Percentiles rank a stretch among this genome's conserved stretches.
Evolutionary conservation across 2,888 invertebrate species (phyloP).

Genomic region (Orchestes rusci): DNA sequence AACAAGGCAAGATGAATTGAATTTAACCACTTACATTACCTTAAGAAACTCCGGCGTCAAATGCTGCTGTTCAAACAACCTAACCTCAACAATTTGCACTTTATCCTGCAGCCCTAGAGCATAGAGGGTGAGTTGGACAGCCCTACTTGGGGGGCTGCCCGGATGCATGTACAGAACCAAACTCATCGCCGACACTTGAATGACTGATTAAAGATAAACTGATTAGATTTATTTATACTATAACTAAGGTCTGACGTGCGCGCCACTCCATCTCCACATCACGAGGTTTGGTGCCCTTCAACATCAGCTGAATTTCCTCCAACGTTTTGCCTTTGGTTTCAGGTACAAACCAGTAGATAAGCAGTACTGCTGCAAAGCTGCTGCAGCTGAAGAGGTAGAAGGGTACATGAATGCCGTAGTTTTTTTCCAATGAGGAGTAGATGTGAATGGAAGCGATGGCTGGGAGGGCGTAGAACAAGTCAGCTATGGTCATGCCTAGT

Average conservation of each 20-base stretch:
- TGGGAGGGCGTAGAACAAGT: slow-evolving; percentile 37
- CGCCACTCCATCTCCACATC: too few relatives aligned
- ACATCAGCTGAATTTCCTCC: too few relatives aligned
- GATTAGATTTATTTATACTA: too few relatives aligned
- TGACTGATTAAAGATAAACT: too few relatives aligned
- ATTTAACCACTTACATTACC: too few relatives aligned
- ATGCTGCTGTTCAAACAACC: slow-evolving; percentile 1
- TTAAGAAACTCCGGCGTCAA: slow-evolving; percentile 11
- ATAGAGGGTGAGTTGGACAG: slow-evolving; percentile 41
- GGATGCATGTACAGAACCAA: neutral
- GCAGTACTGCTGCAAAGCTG: slow-evolving; percentile 21
- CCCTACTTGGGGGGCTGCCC: slow-evolving; percentile 42
- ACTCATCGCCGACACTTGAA: too few relatives aligned
- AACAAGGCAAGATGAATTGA: too few relatives aligned
- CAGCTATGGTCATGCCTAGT: slow-evolving; percentile 40
- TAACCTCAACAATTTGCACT: slow-evolving; percentile 8
- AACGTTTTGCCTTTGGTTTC: slow-evolving; percentile 38
- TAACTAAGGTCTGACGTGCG: too few relatives aligned
- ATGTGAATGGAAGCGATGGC: slow-evolving; percentile 36
- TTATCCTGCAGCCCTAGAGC: slow-evolving; percentile 30
- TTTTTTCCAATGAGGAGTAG: slow-evolving; percentile 33
- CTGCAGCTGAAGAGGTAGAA: slow-evolving; percentile 36
- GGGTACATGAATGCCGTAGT: slow-evolving; percentile 36
- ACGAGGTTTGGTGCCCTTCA: too few relatives aligned
- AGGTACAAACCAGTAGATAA: slow-evolving; percentile 28